Conservation (phyloP, 2,888 invertebrate genomes). For the Ectemnius cavifrons region DNA sequence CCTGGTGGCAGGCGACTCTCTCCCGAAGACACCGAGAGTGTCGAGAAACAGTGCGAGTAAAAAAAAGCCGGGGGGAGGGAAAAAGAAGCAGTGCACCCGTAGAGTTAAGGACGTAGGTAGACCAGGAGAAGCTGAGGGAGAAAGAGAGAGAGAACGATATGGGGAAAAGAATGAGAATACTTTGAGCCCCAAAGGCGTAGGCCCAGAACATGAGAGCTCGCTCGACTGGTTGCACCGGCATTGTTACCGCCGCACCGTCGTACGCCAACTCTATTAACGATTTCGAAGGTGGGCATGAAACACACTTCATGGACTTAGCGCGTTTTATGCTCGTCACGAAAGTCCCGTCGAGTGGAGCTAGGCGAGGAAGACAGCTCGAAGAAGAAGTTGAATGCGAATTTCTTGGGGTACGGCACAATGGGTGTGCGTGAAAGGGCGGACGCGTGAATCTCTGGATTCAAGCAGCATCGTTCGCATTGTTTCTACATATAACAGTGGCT, state of each 20-base stretch:
- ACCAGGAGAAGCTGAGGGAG: constrained; percentile 1
- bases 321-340: constrained; percentile 30
- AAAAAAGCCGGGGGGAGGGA: constrained; percentile 6
- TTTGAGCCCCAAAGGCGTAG: constrained; percentile 49
- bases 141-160: constrained; percentile 12
- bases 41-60: constrained; percentile 15
- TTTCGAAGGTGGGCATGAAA: constrained; percentile 31
- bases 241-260: neutral
- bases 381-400: constrained; percentile 32
- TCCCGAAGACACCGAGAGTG: constrained; percentile 51
- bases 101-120: neutral
- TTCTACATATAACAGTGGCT: constrained; percentile 27
- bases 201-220: constrained; percentile 21
- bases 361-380: neutral
- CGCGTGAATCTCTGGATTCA: constrained; percentile 31
- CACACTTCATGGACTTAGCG: constrained; percentile 14
- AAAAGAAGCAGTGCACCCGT: constrained; percentile 6
- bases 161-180: constrained; percentile 39
- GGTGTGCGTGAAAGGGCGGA: neutral
- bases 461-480: constrained; percentile 38
- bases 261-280: constrained; percentile 36
- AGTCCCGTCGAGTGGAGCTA: no score
- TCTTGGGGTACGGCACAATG: constrained; percentile 17
- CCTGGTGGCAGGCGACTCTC: constrained; percentile 45
- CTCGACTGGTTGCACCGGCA: constrained; percentile 27